Evolutionary conservation across 2,888 invertebrate species (phyloP).

Genomic region (Halocaridina rubra): DNA sequence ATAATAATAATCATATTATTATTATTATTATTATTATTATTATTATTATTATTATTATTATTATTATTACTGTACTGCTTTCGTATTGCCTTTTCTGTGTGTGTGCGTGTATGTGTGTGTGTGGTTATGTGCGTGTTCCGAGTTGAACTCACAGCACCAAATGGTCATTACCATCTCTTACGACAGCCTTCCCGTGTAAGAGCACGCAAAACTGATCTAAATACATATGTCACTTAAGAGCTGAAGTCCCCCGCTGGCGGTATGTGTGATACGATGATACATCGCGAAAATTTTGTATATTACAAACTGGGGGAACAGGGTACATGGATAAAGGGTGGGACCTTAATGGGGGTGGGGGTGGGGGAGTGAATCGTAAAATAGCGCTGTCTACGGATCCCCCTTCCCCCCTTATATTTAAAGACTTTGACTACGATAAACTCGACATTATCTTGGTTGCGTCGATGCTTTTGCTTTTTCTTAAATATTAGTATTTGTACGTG

Average conservation of each 20-base stretch:
- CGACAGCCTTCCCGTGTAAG: conserved; percentile 43
- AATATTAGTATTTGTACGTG: too few relatives aligned
- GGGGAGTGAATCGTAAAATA: conserved; percentile 50
- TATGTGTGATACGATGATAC: conserved; percentile 54
- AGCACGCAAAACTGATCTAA: conserved; percentile 55
- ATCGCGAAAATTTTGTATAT: conserved; percentile 59
- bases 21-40: too few relatives aligned
- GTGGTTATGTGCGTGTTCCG: background rate
- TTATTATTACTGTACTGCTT: too few relatives aligned
- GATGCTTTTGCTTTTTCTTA: too few relatives aligned
- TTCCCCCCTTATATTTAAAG: background rate
- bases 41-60: too few relatives aligned
- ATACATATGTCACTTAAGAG: conserved; percentile 58
- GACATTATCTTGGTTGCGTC: background rate
- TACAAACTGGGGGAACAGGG: conserved; percentile 53
- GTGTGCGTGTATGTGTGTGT: background rate
- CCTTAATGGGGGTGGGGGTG: background rate
- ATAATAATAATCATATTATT: too few relatives aligned
- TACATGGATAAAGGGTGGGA: background rate
- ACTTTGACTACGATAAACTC: background rate
- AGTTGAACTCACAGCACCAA: conserved; percentile 57
- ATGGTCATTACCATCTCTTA: conserved; percentile 60
- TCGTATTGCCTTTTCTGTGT: background rate
- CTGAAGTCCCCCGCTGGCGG: conserved; percentile 39
- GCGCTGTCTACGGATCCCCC: conserved; percentile 34